phyloP scores from a whole-genome alignment of 2,888 invertebrate genomes.

The Drosophila fulvimacula region DNA sequence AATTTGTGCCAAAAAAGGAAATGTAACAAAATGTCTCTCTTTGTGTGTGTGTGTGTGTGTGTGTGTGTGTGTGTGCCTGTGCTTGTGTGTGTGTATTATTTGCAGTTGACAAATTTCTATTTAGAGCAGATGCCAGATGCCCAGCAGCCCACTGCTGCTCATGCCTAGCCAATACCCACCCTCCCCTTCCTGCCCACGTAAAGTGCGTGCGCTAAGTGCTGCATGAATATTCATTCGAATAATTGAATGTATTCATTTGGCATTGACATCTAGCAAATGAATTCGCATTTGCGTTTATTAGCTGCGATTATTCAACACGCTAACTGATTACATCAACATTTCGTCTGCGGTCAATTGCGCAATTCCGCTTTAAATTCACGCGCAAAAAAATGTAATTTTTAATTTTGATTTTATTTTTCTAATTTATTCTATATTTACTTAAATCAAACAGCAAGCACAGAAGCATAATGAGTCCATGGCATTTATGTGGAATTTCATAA shows the following conservation, averaged over 20 bases:
- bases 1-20: constrained; percentile 70
- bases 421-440: not conserved
- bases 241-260: constrained; percentile 32
- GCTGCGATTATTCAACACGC: constrained; percentile 16
- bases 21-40: constrained; percentile 48
- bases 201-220: constrained; percentile 18
- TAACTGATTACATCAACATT: constrained; percentile 1
- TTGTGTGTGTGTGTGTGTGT: constrained; percentile 6
- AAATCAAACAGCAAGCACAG: not conserved
- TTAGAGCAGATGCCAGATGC: constrained; percentile 3
- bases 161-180: not conserved
- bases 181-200: no score
- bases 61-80: constrained; percentile 17
- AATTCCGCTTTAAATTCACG: not conserved
- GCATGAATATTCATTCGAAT: constrained; percentile 28
- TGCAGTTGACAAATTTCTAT: constrained; percentile 60
- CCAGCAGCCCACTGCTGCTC: not conserved
- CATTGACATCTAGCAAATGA: constrained; percentile 17
- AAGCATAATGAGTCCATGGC: not conserved
- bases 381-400: not conserved
- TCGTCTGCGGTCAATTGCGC: constrained; percentile 3
- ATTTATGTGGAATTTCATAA: not conserved
- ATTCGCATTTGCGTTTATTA: constrained; percentile 24
- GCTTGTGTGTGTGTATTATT: constrained; percentile 26
- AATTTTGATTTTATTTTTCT: not conserved